phyloP scores from a whole-genome alignment of 2,113 vertebrate species.

The Pardalotus punctatus region DNA sequence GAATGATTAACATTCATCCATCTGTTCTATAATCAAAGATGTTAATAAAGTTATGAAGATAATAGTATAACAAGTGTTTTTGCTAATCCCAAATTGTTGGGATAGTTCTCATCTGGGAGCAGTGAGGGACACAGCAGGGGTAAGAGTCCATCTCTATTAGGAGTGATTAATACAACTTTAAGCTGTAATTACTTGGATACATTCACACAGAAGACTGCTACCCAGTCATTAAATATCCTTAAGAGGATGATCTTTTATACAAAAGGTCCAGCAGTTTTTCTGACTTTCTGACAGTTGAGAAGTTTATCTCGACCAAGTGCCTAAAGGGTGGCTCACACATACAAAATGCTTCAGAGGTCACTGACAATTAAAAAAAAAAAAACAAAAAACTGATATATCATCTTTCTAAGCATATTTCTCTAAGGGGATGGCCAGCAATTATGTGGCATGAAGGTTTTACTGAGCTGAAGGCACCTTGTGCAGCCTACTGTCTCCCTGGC shows the following conservation, averaged over 20 bases:
- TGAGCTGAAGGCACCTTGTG: not conserved
- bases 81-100: conserved; percentile 54
- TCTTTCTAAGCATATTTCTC: not conserved
- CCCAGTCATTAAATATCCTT: conserved; percentile 40
- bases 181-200: conserved; percentile 58
- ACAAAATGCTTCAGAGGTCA: not conserved
- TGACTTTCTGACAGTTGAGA: conserved; percentile 30
- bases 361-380: not conserved
- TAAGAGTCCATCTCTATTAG: conserved; percentile 59
- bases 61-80: conserved; percentile 62
- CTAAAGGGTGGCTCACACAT: not conserved
- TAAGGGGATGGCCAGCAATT: not conserved
- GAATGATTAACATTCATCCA: conserved; percentile 79
- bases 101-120: conserved; percentile 57
- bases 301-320: conserved; percentile 4
- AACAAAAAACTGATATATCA: not conserved
- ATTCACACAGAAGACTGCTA: conserved; percentile 49
- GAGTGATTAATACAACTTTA: conserved; percentile 61
- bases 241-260: conserved; percentile 57
- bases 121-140: conserved; percentile 60
- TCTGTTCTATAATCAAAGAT: conserved; percentile 74
- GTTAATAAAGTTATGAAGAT: conserved; percentile 67
- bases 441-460: not conserved
- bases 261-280: conserved; percentile 48
- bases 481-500: not conserved